Evolutionary conservation across 2,113 vertebrate genomes (phyloP), one percentile per base, ranked within the genome.

Genomic region (Macrotus californicus): DNA sequence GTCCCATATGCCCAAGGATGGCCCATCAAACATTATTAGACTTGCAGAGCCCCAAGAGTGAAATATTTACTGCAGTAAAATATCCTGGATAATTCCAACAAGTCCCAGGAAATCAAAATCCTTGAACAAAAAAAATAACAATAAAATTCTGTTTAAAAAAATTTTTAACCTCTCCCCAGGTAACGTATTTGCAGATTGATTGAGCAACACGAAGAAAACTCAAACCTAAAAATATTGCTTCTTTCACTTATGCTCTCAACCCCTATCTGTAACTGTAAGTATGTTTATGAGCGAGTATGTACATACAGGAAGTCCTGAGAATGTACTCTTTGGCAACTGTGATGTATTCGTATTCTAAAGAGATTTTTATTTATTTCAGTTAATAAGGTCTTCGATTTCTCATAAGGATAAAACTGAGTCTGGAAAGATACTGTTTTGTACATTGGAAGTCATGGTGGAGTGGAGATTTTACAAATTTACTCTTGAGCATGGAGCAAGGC

Each of bases 331-430:
- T 96, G 39, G 52, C n/a, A 77, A 89, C 67, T 31, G 21, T 80
- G 13, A 79, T 48, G 5, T 16, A 43, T 43, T 93, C 69, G 64
- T 2, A 79, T 0, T n/a, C 18, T 50, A 88, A 59, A 87, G 54
- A 89, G 36, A 15, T 52, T 84, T 90, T 92, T 52, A 76, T 80
- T 91, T 24, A 80, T 79, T 97, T 87, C n/a, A 66, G 31, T 46
- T 83, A 82, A 36, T 75, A 66, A 85, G 54, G 50, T 5, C 54
- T 92, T 22, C 7, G 61, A 19, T n/a, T 59, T 72, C 29, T 80
- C 48, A 48, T 29, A 76, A 48, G 22, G 18, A 73, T 61, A 29
- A 89, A 76, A 52, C 1, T 54, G 34, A 56, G 34, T 50, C 39
- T 79, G 26, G 66, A 87, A 90, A 84, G 59, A 77, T 39, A 14